Evolutionary conservation across 2,113 vertebrate species (phyloP), one percentile per base, ranked within the genome.

Genomic region (Tachuris rubrigastra): DNA sequence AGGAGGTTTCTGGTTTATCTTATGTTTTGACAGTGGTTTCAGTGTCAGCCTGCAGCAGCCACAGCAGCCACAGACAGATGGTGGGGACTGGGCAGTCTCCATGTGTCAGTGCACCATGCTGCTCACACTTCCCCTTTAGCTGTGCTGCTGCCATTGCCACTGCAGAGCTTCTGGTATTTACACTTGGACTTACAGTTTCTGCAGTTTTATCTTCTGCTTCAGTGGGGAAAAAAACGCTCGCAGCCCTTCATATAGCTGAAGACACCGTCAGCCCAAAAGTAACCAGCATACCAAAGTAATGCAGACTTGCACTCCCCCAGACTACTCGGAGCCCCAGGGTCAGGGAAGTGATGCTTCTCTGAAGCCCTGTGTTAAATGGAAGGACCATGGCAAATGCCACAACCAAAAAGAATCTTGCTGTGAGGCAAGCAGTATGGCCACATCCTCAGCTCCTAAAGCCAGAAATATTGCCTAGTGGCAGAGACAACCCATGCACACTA

Each of bases 401-500:
- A 3, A 46, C 23, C 24, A n/a, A 60, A 80, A 24, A 2, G 3
- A 74, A 46, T 62, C 44, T 42, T 75, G 25, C 33, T 62, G 25
- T 73, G 47, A 41, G 28, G 42, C 35, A 67, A 81, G 39, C 12
- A 39, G 31, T 23, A 12, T 4, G 35, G n/a, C 18, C 47, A 39
- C 5, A 1, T 52, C 49, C 39, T 20, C 66, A 75, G 35, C 27
- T 85, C 15, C 47, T 33, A 25, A 11, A 85, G 72, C 41, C n/a
- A 42, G 46, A 56, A 31, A 10, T 18, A 24, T 7, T 58, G 42
- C 4, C n/a, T 74, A 47, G 30, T 80, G 68, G 31, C 5, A 2
- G 25, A 12, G 8, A 68, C 18, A 22, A 18, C 12, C 19, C 0
- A 0, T 53, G 25, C 47, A 47, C 3, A 5, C 21, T 39, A 79